A percentile compares a stretch with the other conserved stretches of the same genome.
phyloP scores from a whole-genome alignment of 1,140 invertebrate genomes.

The Aphaenogaster ashmeadi region DNA sequence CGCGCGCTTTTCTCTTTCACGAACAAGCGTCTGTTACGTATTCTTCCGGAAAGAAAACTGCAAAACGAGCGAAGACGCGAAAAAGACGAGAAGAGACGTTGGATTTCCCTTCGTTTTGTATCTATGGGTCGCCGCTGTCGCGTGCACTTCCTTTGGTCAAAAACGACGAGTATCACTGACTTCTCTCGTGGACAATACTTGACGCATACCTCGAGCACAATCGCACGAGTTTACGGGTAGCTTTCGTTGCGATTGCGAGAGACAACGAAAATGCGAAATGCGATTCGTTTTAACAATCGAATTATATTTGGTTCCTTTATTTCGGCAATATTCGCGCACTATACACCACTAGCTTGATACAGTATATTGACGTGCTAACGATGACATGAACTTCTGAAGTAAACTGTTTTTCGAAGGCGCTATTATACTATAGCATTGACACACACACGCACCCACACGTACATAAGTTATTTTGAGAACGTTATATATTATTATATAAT shows the following conservation, averaged over 20 bases:
- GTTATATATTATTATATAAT: neutral
- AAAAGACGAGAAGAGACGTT: conserved; percentile 1
- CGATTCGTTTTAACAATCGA: conserved; percentile 1
- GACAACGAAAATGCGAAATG: conserved; percentile 14
- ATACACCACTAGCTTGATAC: too few relatives aligned
- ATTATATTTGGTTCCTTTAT: conserved; percentile 26
- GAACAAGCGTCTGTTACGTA: conserved; percentile 60
- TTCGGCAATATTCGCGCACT: conserved; percentile 8
- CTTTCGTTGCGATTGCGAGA: conserved; percentile 27
- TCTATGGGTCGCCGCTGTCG: conserved; percentile 56
- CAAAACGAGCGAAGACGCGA: conserved; percentile 39
- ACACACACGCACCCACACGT: neutral
- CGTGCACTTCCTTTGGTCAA: conserved; percentile 7
- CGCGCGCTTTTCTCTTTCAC: conserved; percentile 28
- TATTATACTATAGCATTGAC: neutral
- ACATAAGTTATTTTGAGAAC: neutral
- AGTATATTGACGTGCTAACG: conserved; percentile 21
- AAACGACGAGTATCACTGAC: neutral
- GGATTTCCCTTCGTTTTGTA: conserved; percentile 1
- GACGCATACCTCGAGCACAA: neutral
- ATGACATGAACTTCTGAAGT: conserved; percentile 16
- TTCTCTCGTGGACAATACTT: conserved; percentile 9
- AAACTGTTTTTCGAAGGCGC: neutral
- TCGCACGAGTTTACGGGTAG: conserved; percentile 16
- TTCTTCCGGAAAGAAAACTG: conserved; percentile 59